Base-by-base conservation (phyloP, 2,888 invertebrate species). In the Zele albiditarsus region DNA sequence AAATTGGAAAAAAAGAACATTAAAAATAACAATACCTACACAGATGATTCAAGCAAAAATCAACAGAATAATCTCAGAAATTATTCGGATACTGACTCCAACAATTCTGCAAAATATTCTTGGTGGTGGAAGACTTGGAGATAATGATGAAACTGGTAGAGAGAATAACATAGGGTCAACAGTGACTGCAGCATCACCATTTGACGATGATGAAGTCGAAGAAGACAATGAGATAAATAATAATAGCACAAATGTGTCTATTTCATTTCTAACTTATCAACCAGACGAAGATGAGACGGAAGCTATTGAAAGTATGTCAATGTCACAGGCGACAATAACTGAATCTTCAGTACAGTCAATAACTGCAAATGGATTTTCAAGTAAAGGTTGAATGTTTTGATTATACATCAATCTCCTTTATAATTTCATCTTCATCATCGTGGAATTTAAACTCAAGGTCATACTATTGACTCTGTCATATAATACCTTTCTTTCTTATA, bases 21-120 rank as follows among this genome's bases (percentile, higher is more conserved):
- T 31, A 20, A 66, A 60, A 25, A 70, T 60, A 46, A 46, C 46
- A 46, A 46, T 46, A 3, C 42, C 33, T 89, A 89, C 89, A 83
- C 91, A 93, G 95, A 93, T 94, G 87, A 91, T 95, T 91, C 94
- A 95, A 91, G 92, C 93, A 90, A 94, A 94, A 89, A 93, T 95
- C 89, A 94, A 94, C 91, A 92, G 92, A 90, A 92, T 95, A 87
- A 93, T 93, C 80, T 92, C 93, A 88, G 91, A 92, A 89, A 90
- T 96, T 85, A 92, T 96, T 90, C 93, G 94, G 85, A 92, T 94
- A 78, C 92, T 96, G 86, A 96, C 96, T 66, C 94, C 96, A 57
- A 91, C 93, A 77, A 90, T 96, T 81, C 91, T 95, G 80, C 91
- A 92, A 79, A 91, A 91, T 77, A 92, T 93, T 86, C 90, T 94